Evolutionary conservation across 1,140 invertebrate genomes (phyloP), one percentile per base, ranked within the genome.

Genomic region (Oreohelix idahoensis): DNA sequence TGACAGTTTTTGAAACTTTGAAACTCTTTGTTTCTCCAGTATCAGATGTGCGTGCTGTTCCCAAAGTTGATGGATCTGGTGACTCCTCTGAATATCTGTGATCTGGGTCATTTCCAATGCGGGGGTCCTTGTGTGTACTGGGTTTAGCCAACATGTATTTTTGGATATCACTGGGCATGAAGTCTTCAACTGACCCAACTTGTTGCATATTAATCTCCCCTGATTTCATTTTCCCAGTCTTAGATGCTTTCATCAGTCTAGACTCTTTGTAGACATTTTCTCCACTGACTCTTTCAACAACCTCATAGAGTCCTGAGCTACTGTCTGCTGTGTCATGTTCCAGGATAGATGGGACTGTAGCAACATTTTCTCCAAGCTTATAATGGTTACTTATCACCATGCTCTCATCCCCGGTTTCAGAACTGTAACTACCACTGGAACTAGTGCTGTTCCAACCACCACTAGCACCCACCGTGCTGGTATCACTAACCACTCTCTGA

Each of bases 111-210:
- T 82, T 66, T 1, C 71, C 71, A 45, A 81, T 73, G 20, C 69
- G 39, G 17, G 80, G 58, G 32, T 82, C 71, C 39, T 17, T 75
- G 36, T 70, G 58, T 36, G 20, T 58, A 32, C n/a, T 81, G 42
- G 80, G 69, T 29, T 82, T 71, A 70, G 83, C 83, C 29, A 71
- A 80, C 84, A 85, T 85, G 71, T 83, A 82, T 23, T 79, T 82
- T 17, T 78, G 63, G 39, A 85, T 83, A 77, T 81, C 78, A 32
- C 83, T 76, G 15, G 84, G 84, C 84, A 85, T 85, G 49, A 85
- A 85, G 45, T 85, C 84, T 69, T 85, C 84, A n/a, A 85, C 84
- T 35, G 84, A 85, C 0, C 84, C 84, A 1, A 74, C 84, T 29
- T 81, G 63, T 13, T 69, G 36, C 38, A 81, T 81, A 35, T 49